Evolutionary conservation across 2,797 vertebrate species (phyloP).

Genomic region (Phoeniculus purpureus): DNA sequence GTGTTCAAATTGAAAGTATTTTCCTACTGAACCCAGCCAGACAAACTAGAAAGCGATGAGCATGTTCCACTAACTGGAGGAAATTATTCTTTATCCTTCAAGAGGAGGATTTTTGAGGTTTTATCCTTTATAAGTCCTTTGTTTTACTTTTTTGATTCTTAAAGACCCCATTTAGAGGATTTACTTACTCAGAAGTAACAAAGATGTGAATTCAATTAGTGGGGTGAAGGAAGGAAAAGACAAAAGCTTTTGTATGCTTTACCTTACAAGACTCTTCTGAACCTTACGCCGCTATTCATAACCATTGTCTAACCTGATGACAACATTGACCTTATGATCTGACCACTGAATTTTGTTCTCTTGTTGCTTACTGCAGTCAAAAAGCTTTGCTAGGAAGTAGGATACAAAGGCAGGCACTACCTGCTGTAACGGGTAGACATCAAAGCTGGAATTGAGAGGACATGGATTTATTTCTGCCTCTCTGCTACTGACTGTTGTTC

Average conservation of each 20-base stretch:
- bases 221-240: not conserved
- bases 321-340: not conserved
- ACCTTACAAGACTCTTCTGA: not conserved
- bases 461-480: not conserved
- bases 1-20: not conserved
- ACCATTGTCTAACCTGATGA: not conserved
- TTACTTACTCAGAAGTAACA: not conserved
- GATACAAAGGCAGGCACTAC: not conserved
- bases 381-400: not conserved
- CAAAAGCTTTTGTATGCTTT: not conserved
- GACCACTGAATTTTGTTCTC: not conserved
- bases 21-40: not conserved
- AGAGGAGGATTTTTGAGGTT: not conserved
- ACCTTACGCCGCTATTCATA: not conserved
- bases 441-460: not conserved
- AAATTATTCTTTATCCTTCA: not conserved
- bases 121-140: not conserved
- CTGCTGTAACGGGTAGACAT: not conserved
- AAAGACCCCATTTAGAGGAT: not conserved
- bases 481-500: not conserved
- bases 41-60: not conserved
- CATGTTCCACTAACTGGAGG: not conserved
- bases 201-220: not conserved
- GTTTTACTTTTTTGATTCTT: not conserved
- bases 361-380: rapidly evolving